Evolutionary conservation across 1,140 invertebrate genomes (phyloP), one percentile per base, ranked within the genome.

Genomic region (Lineus longissimus): DNA sequence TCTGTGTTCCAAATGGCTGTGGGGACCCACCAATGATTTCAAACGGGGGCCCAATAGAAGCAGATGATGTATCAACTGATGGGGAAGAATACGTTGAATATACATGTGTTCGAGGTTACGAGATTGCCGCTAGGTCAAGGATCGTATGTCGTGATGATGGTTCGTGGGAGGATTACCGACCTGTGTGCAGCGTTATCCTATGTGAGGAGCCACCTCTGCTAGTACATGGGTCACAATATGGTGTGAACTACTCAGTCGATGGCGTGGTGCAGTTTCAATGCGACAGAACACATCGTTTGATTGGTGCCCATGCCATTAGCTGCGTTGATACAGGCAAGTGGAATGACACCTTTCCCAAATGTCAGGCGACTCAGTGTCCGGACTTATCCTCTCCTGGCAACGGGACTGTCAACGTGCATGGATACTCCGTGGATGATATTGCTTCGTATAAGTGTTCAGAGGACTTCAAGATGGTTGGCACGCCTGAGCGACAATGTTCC

Each of bases 221-320:
- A 41, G 29, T 57, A 2, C 55, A 71, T 64, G 76, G 71, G 7
- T 6, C 23, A 57, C 17, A 27, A 7, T 11, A 29, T 7, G 55
- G 30, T 9, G 22, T 45, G 2, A 69, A 72, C 40, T 78, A 72
- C 61, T 65, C 67, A 19, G 70, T 78, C 9, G 76, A 75, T 9
- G 56, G 67, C 17, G 61, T 67, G 7, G 67, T 79, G 17, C 62
- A 65, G 36, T 80, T 75, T 51, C 45, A 66, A 7, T 82, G 81
- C 67, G 61, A 74, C 19, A 68, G 57, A 43, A 78, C 78, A 17
- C 83, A 78, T 55, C 74, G 71, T 54, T 63, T 85, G 17, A 62
- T 70, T 2, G 58, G 58, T 9, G 33, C 25, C 15, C 11, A 22
- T 47, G 33, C 7, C 15, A 40, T 59, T 17, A 47, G 13, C n/a